Percentiles rank a stretch among this genome's conserved stretches.
Conservation (phyloP, 2,888 invertebrate genomes). For the Junonia oenone region DNA sequence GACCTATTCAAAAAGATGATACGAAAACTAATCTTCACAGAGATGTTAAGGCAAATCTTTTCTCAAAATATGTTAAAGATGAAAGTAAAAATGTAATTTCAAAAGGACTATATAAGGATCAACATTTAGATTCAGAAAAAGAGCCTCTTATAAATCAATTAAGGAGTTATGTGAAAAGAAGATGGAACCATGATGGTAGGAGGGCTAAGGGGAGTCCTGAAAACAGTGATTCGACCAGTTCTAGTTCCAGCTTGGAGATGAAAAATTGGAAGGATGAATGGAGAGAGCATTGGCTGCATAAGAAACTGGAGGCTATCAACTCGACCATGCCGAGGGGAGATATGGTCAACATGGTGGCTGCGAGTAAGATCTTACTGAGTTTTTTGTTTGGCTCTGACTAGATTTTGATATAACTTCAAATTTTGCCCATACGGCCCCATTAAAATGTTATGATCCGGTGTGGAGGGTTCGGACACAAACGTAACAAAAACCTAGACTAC, state of each 20-base stretch:
- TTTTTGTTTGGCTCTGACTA: no score
- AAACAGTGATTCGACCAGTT: conserved; percentile 32
- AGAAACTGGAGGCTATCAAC: conserved; percentile 44
- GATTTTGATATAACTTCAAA: no score
- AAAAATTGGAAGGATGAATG: conserved; percentile 41
- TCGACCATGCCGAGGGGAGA: conserved; percentile 42
- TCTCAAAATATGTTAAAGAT: conserved; percentile 8
- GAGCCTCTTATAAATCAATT: conserved; percentile 44
- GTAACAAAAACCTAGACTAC: no score
- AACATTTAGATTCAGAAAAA: conserved; percentile 8
- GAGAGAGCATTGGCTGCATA: conserved; percentile 37
- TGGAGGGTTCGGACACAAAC: no score
- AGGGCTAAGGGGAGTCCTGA: conserved; percentile 33
- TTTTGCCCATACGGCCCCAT: no score
- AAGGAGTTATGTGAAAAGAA: conserved; percentile 35
- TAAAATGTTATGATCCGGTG: no score
- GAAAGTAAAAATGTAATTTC: conserved; percentile 22
- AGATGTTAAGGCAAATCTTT: no score
- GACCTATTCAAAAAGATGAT: neutral
- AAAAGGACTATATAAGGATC: conserved; percentile 12
- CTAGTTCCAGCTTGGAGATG: conserved; percentile 40
- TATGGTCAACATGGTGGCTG: conserved; percentile 59
- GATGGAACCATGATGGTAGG: conserved; percentile 5
- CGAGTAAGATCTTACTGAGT: conserved; percentile 38
- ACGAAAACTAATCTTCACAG: conserved; percentile 5